These are phyloP conservation scores for Scaptomyza polygonia DNA, from an alignment of 2,888 invertebrate genomes.

Conservation along the genomic window DNA sequence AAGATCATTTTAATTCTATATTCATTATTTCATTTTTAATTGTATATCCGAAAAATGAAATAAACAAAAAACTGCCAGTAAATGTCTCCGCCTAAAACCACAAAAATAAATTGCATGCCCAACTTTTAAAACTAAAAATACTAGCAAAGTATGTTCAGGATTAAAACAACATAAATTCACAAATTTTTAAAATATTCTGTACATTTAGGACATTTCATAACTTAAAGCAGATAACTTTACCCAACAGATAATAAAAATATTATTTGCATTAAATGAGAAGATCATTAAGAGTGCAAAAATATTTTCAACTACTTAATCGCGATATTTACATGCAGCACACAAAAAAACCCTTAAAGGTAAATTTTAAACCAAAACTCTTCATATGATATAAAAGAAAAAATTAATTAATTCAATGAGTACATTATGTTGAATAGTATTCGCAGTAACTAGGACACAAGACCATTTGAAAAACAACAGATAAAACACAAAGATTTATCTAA, in stretches of 20 bases:
- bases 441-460: slow-evolving; percentile 58
- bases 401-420: slow-evolving; percentile 36
- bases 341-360: slow-evolving; percentile 33
- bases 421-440: slow-evolving; percentile 58
- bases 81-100: slow-evolving; percentile 70
- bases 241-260: slow-evolving; percentile 16
- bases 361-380: slow-evolving; percentile 49
- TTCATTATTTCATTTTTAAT: slow-evolving; percentile 17
- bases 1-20: slow-evolving; percentile 35
- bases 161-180: slow-evolving; percentile 4
- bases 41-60: slow-evolving; percentile 33
- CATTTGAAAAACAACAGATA: slow-evolving; percentile 35
- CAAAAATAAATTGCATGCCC: slow-evolving; percentile 35
- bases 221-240: background rate
- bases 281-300: slow-evolving; percentile 15
- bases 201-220: slow-evolving; percentile 16
- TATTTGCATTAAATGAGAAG: slow-evolving; percentile 16
- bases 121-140: slow-evolving; percentile 29
- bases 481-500: slow-evolving; percentile 37
- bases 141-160: no score
- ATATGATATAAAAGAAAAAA: slow-evolving; percentile 33
- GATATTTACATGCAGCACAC: slow-evolving; percentile 36
- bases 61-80: slow-evolving; percentile 73
- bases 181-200: slow-evolving; percentile 9
- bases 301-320: slow-evolving; percentile 36